Conservation (phyloP, 2,797 vertebrate genomes). For the Scyliorhinus canicula region DNA sequence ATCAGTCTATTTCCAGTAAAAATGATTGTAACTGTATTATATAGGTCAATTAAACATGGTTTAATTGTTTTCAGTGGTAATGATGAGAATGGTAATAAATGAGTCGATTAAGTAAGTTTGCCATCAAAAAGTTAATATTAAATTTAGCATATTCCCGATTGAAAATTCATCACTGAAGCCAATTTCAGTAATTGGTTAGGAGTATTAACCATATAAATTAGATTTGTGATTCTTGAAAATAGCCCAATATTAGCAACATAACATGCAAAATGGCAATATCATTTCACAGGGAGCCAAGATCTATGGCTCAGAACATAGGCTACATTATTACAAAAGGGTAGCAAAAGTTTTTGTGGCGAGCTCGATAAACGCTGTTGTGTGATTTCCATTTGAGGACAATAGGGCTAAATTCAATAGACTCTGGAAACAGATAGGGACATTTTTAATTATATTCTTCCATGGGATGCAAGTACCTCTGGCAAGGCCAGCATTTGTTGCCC, state of each 20-base stretch:
- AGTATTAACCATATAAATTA: neutral
- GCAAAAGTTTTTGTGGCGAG: neutral
- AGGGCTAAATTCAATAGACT: neutral
- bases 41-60: neutral
- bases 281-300: neutral
- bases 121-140: neutral
- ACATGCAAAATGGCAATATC: neutral
- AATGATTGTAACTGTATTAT: neutral
- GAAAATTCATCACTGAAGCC: neutral
- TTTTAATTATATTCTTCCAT: neutral
- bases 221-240: neutral
- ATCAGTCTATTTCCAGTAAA: neutral
- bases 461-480: too few relatives aligned
- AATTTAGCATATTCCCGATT: neutral
- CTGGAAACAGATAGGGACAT: neutral
- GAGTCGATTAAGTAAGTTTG: neutral
- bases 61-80: neutral
- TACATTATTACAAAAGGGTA: neutral
- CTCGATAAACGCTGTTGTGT: neutral
- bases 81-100: neutral
- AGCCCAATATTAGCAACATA: neutral
- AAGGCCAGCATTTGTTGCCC: too few relatives aligned
- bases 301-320: neutral
- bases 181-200: neutral
- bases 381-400: neutral